phyloP scores from a whole-genome alignment of 2,797 vertebrate genomes.

The Thamnophis elegans region DNA sequence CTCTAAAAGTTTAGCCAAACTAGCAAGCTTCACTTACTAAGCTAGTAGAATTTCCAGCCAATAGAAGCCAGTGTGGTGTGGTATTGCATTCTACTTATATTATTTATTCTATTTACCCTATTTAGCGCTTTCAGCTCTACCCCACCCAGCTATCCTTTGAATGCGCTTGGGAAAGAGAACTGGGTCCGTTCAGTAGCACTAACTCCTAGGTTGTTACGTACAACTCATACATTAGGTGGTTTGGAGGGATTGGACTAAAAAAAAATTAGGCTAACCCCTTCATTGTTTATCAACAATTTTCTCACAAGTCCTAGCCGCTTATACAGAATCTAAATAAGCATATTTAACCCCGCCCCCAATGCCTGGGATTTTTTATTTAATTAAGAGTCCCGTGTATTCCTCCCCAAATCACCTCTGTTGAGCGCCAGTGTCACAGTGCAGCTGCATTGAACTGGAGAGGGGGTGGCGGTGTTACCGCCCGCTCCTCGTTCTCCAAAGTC shows the following conservation, averaged over 20 bases:
- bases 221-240: neutral
- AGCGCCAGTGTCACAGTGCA: neutral
- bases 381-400: neutral
- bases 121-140: no score
- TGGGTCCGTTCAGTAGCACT: neutral
- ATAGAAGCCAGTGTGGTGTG: neutral
- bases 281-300: neutral
- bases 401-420: neutral
- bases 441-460: neutral
- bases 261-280: neutral
- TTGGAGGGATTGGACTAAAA: neutral
- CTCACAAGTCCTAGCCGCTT: neutral
- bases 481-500: neutral
- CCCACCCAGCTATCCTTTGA: neutral
- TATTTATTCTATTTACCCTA: neutral
- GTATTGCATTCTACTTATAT: neutral
- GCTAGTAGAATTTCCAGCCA: neutral
- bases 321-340: neutral
- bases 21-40: neutral
- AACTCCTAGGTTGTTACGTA: neutral
- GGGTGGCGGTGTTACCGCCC: neutral
- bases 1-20: neutral
- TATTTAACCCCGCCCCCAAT: neutral
- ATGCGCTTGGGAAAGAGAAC: neutral
- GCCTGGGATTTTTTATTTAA: neutral